phyloP scores from a whole-genome alignment of 1,140 invertebrate genomes.

The Phymorhynchus buccinoides region DNA sequence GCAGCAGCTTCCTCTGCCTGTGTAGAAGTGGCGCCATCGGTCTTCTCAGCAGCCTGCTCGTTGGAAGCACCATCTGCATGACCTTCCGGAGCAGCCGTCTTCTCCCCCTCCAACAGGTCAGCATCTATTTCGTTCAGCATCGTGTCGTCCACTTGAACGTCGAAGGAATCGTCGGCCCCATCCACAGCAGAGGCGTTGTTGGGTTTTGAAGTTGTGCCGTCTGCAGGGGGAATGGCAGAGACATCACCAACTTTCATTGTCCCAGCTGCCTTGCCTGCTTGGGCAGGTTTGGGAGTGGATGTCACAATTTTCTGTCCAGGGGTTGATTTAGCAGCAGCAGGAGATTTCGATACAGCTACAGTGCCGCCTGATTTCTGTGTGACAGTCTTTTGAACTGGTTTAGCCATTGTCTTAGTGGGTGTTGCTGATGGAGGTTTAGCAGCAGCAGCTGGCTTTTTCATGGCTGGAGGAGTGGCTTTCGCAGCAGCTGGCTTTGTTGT shows the following conservation, averaged over 20 bases:
- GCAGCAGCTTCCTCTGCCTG: slow-evolving; percentile 35
- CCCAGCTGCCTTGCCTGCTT: neutral
- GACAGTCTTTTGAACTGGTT: slow-evolving; percentile 4
- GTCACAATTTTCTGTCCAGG: slow-evolving; percentile 21
- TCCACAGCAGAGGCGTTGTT: slow-evolving; percentile 41
- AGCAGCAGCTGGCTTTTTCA: slow-evolving; percentile 8
- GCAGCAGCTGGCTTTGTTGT: neutral
- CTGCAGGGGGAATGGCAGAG: slow-evolving; percentile 18
- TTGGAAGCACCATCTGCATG: slow-evolving; percentile 15
- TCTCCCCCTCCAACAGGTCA: slow-evolving; percentile 55
- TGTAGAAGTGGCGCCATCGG: slow-evolving; percentile 32
- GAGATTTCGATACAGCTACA: neutral
- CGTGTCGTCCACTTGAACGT: slow-evolving; percentile 70
- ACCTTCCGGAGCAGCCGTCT: neutral
- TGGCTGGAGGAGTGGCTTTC: slow-evolving; percentile 7
- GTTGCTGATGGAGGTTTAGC: slow-evolving; percentile 5
- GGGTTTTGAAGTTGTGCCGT: slow-evolving; percentile 28
- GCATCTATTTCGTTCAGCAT: slow-evolving; percentile 69
- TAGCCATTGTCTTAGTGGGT: slow-evolving; percentile 9
- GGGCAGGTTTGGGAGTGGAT: slow-evolving; percentile 23
- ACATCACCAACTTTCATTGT: slow-evolving; percentile 2
- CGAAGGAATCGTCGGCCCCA: slow-evolving; percentile 61
- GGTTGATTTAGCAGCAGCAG: neutral
- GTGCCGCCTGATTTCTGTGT: neutral
- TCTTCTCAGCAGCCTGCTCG: slow-evolving; percentile 1